A percentile compares a stretch with the other conserved stretches of the same genome.
phyloP scores from a whole-genome alignment of 2,888 invertebrate species.

The Sipha maydis region DNA sequence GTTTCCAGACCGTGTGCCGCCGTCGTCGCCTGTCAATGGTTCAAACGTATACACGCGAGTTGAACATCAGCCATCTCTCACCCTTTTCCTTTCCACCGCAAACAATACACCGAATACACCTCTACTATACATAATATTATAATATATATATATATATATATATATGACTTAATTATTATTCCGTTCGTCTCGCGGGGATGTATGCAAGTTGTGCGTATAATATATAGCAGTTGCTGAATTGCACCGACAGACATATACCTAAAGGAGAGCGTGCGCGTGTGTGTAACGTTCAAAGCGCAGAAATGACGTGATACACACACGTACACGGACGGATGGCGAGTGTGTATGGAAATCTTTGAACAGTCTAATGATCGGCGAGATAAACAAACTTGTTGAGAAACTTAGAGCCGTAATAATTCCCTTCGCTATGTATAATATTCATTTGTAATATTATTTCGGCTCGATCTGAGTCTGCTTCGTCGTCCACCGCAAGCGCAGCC shows the following conservation, averaged over 20 bases:
- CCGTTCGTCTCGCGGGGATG: conserved; percentile 1
- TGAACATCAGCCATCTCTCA: no score
- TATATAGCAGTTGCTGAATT: not conserved
- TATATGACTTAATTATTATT: conserved; percentile 15
- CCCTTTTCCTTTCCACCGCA: no score
- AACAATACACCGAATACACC: no score
- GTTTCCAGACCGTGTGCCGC: not conserved
- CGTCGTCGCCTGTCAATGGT: not conserved
- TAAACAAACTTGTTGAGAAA: conserved; percentile 43
- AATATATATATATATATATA: no score
- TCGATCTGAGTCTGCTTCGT: not conserved
- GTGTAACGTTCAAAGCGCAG: no score
- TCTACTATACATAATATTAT: no score
- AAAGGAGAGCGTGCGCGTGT: not conserved
- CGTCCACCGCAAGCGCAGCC: not conserved
- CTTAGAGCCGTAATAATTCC: conserved; percentile 9
- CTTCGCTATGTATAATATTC: not conserved
- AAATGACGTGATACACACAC: no score
- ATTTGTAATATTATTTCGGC: not conserved
- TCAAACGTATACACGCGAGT: not conserved
- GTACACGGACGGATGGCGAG: not conserved
- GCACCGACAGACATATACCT: not conserved
- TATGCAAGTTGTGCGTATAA: not conserved
- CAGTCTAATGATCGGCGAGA: conserved; percentile 24
- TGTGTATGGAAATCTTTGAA: conserved; percentile 18